Evolutionary conservation across 2,888 invertebrate species (phyloP).

Genomic region (Clitarchus hookeri): DNA sequence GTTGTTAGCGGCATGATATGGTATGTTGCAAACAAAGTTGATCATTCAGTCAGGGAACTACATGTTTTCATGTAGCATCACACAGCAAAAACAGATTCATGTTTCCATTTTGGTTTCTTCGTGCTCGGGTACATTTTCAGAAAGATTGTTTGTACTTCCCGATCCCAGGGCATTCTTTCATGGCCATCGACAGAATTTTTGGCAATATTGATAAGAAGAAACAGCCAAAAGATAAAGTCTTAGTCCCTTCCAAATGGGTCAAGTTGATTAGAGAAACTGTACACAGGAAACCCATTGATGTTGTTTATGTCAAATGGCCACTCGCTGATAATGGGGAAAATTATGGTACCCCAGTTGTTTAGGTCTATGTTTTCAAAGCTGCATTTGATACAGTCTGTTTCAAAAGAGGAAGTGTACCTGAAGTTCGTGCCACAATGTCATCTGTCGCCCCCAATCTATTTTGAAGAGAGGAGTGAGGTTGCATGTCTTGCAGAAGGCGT

Average conservation of each 20-base stretch:
- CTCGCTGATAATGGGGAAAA: constrained; percentile 19
- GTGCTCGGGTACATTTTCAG: no score
- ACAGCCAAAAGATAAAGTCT: no score
- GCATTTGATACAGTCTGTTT: constrained; percentile 19
- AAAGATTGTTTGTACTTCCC: no score
- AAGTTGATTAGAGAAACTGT: no score
- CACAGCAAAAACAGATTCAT: constrained; percentile 21
- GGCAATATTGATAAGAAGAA: no score
- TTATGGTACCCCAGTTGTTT: constrained; percentile 25
- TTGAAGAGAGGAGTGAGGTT: constrained; percentile 26
- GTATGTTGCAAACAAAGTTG: constrained; percentile 21
- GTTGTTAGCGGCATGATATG: constrained; percentile 28
- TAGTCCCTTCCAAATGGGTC: no score
- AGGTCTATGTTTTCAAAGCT: constrained; percentile 26
- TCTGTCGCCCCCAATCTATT: constrained; percentile 20
- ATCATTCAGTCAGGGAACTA: no score
- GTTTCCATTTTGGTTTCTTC: background rate
- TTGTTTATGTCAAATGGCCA: no score
- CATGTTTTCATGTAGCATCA: constrained; percentile 21
- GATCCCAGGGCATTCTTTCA: no score
- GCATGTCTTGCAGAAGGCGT: no score
- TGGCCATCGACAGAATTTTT: no score
- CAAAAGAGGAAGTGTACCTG: constrained; percentile 28
- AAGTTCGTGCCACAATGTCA: constrained; percentile 25
- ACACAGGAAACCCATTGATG: no score